Evolutionary conservation across 1,140 invertebrate species (phyloP), one percentile per base, ranked within the genome.

Genomic region (Trichoplusia ni): DNA sequence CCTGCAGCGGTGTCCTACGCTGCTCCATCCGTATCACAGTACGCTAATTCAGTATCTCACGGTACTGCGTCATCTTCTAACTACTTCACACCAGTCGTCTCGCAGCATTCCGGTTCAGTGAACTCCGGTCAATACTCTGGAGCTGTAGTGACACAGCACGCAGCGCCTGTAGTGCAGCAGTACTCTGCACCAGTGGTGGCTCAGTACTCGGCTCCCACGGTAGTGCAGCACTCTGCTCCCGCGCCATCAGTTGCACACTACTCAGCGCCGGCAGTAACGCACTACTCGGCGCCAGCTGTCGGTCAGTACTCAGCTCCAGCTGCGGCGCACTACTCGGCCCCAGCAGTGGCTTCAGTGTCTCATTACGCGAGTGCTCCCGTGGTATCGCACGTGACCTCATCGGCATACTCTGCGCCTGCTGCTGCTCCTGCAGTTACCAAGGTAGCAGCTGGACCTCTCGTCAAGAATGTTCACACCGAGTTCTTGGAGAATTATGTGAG

Each of bases 401-500:
- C 58, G 7, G 4, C 29, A 23, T 47, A 19, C 27, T 4, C 75
- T 46, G 64, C 54, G 13, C 6, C 38, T 16, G 59, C 33, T n/a
- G 14, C 19, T 16, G 25, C 42, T 25, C 33, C 77, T 46, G 65
- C 72, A 19, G 59, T 78, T 11, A 47, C 81, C 4, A 71, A 70
- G 23, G 42, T 69, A 7, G 19, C 38, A 31, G 33, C 69, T 37
- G 29, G 70, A 11, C 37, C 66, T 27, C 35, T 71, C 19, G 79
- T 84, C n/a, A 93, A 93, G 75, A 91, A 92, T 67, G 86, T 92
- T 6, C 91, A 92, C 54, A 88, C 90, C 6, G 92, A 92, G 66
- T 92, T 93, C 67, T 69, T 92, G 46, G 92, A 93, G 77, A 92
- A 93, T 66, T 93, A 92, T 71, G 92, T 93, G 82, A 92, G 92